Base-by-base conservation (phyloP, 2,888 invertebrate species). In the Chymomyza fuscimana region DNA sequence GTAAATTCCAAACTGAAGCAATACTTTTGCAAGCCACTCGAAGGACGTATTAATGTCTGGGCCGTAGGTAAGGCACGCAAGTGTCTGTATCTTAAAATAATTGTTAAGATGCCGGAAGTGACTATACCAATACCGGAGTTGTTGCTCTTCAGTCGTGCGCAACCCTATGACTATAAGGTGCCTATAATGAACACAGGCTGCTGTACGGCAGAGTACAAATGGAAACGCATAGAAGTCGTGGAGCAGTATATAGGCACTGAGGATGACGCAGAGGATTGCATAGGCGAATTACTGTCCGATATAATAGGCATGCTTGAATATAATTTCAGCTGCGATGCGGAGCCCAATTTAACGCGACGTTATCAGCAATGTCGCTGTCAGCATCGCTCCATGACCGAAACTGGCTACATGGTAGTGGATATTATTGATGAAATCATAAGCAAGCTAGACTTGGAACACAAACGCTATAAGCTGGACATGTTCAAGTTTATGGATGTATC, bases 301-400 rank as follows among this genome's bases (percentile, higher is more conserved):
- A 79, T 90, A 5, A 36, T 90, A 3, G 75, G 73, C 5, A 89
- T 76, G 58, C 67, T 90, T 5, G 90, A 90, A 29, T 80, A 86
- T 61, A 74, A 88, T n/a, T 73, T 79, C 5, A 79, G 74, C 7
- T 78, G 78, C 40, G 76, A 78, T 1, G 84, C 81, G 10, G 66
- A 87, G 70, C 22, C 71, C 0, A 90, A 90, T 63, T 65, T 89
- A 78, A 80, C 83, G 0, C 22, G 65, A 25, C 78, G 86, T 3
- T 90, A 87, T 70, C 79, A 89, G 32, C 76, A 81, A 54, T 85
- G 81, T 54, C 87, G 81, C 29, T 90, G 90, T 59, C 73, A 81
- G 63, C 68, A 78, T 2, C 65, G 61, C 0, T 64, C 58, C 0
- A 63, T 73, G 2, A 19, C 76, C 1, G 74, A 85, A 40, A 64